Evolutionary conservation across 92 coral and sea anemone species (phyloP), one percentile per base, ranked within the genome.

Genomic region (Hydrozoanthus gracilis): DNA sequence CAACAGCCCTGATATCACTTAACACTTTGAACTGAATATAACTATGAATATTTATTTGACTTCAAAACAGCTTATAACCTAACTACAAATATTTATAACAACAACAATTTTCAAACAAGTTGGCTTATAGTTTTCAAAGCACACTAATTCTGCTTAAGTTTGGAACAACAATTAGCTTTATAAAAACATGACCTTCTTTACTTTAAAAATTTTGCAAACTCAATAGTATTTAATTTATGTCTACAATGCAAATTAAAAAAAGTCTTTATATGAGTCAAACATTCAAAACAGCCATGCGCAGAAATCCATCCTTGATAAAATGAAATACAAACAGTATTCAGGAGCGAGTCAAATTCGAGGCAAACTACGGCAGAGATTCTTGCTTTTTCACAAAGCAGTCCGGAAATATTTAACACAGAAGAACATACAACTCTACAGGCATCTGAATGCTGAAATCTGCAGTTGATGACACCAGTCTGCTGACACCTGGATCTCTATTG

Each of bases 381-480:
- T 60, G 48, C 47, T 79, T 79, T 78, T 39, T 39, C 71, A 62
- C n/a, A 20, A 78, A 78, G 74, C 48, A 79, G 52, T 65, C 85
- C 64, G 85, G 85, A 80, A 80, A 65, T 62, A 51, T 18, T 51
- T 62, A 65, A 48, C 67, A 39, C 5, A 56, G 67, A 60, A 39
- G 65, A 6, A 18, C 16, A 70, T 39, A 20, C 61, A 74, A 47
- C 61, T 73, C 54, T 8, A 14, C 20, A 60, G 74, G 13, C 85
- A 65, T 80, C 74, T 8, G 62, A 80, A 65, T 18, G 20, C 45
- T 64, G 60, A 47, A 64, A 18, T 46, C 10, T 68, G 73, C 71
- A 64, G 64, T 64, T 64, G 71, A 46, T 46, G 75, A 64, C 74
- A n/a, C 70, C 58, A 67, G 56, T 80, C 85, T 64, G 85, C 73